Conservation (phyloP, 2,797 vertebrate species). For the Gobio occitaniae region DNA sequence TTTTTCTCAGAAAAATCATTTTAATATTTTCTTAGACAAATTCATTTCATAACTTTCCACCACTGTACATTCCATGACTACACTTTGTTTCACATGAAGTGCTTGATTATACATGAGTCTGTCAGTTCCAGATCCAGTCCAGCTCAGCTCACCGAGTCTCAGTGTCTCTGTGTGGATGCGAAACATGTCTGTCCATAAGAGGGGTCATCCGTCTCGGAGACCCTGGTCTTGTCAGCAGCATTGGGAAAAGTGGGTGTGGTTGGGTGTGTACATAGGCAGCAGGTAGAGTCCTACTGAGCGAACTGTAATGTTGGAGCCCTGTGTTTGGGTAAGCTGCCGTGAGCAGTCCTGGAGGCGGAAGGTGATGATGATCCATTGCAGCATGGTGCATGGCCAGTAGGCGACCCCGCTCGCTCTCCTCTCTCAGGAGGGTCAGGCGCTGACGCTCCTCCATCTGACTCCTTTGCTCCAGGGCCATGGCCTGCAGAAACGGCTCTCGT, state of each 20-base stretch:
- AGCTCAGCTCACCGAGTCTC: slow-evolving; percentile 52
- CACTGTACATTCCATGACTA: slow-evolving; percentile 59
- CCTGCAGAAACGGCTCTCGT: slow-evolving; percentile 50
- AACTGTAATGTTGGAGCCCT: slow-evolving; percentile 47
- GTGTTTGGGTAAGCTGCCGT: slow-evolving; percentile 44
- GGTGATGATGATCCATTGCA: slow-evolving; percentile 49
- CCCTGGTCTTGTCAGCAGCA: slow-evolving; percentile 39
- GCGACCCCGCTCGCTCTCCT: slow-evolving; percentile 53
- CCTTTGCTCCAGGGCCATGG: slow-evolving; percentile 56
- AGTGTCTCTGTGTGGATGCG: slow-evolving; percentile 44
- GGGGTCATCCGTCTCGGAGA: slow-evolving; percentile 56
- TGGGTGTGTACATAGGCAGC: slow-evolving; percentile 39
- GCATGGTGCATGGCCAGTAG: slow-evolving; percentile 52
- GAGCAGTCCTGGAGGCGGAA: slow-evolving; percentile 53
- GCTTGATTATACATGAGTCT: slow-evolving; percentile 50
- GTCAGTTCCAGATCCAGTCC: slow-evolving; percentile 14
- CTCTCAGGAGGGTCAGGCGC: slow-evolving; percentile 36
- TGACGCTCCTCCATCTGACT: slow-evolving; percentile 55
- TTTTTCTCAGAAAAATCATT: slow-evolving; percentile 51
- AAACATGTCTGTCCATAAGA: slow-evolving; percentile 42
- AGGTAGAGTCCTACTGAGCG: slow-evolving; percentile 37
- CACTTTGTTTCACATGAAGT: slow-evolving; percentile 56
- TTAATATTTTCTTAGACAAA: slow-evolving; percentile 49
- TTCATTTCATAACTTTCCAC: slow-evolving; percentile 31
- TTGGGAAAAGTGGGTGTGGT: slow-evolving; percentile 47